phyloP scores from a whole-genome alignment of 2,888 invertebrate genomes.

The Bruchidius siliquastri region DNA sequence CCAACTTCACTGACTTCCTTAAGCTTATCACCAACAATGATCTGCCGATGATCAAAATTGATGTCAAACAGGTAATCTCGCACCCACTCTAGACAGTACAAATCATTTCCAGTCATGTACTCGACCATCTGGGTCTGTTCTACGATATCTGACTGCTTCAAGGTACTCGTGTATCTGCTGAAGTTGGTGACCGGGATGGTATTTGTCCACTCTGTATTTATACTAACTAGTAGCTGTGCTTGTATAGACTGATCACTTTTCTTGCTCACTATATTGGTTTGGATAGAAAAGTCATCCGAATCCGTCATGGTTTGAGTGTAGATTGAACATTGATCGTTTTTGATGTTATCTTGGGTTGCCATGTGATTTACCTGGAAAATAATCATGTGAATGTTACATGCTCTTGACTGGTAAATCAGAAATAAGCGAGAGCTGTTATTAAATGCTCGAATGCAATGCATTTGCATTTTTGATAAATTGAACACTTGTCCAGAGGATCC shows the following conservation, averaged over 20 bases:
- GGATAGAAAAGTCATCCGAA: neutral
- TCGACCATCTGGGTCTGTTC: constrained; percentile 33
- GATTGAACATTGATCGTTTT: constrained; percentile 3
- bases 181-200: neutral
- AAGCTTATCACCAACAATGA: constrained; percentile 30
- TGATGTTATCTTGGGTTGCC: neutral
- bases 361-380: neutral
- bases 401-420: neutral
- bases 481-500: too few species aligned
- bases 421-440: too few species aligned
- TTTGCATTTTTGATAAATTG: too few species aligned
- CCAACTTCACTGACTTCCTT: constrained; percentile 26
- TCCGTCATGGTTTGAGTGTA: neutral
- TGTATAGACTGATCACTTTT: neutral
- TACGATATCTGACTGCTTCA: constrained; percentile 1
- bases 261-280: neutral
- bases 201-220: neutral
- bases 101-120: constrained; percentile 30
- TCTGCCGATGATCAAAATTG: constrained; percentile 28
- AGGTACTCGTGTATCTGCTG: constrained; percentile 8
- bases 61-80: constrained; percentile 32
- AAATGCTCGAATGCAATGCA: too few species aligned
- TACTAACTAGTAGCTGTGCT: neutral
- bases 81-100: constrained; percentile 34
- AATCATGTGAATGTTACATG: neutral